Conservation (phyloP, 1,140 invertebrate genomes). For the Caenorhabditis tropicalis region DNA sequence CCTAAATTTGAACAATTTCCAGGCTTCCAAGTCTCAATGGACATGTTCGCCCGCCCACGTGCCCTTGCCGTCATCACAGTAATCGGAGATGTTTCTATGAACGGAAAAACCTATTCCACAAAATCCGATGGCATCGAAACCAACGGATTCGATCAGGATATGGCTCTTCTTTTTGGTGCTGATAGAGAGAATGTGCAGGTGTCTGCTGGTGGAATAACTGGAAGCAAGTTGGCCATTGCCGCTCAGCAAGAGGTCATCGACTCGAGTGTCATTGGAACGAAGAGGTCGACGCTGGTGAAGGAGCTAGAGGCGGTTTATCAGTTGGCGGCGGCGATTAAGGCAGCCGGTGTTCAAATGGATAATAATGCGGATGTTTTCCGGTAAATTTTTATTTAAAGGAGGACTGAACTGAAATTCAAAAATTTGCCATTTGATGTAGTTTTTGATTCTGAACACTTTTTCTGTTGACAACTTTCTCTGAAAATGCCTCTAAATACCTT, state of each 20-base stretch:
- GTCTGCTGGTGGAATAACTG: constrained; percentile 39
- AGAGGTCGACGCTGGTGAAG: background rate
- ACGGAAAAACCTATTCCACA: background rate
- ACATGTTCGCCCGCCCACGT: constrained; percentile 35
- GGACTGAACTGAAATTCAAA: too few species aligned
- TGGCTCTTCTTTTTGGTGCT: constrained; percentile 37
- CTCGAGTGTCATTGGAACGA: background rate
- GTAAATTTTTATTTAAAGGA: background rate
- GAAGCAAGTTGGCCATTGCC: background rate
- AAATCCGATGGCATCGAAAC: background rate
- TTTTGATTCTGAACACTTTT: too few species aligned
- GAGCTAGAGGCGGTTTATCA: constrained; percentile 34
- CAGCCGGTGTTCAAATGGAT: constrained; percentile 15
- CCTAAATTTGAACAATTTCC: too few species aligned
- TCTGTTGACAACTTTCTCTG: background rate
- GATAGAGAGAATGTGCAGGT: constrained; percentile 33
- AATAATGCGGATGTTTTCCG: constrained; percentile 34
- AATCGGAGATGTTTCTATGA: background rate
- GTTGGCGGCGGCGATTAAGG: constrained; percentile 17
- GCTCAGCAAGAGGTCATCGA: constrained; percentile 11
- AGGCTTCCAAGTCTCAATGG: constrained; percentile 5
- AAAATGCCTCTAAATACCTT: background rate
- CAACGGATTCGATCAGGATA: constrained; percentile 8
- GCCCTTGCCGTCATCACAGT: constrained; percentile 26
- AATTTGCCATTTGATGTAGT: too few species aligned